phyloP scores from a whole-genome alignment of 2,888 invertebrate species.

The Spialia ferax region DNA sequence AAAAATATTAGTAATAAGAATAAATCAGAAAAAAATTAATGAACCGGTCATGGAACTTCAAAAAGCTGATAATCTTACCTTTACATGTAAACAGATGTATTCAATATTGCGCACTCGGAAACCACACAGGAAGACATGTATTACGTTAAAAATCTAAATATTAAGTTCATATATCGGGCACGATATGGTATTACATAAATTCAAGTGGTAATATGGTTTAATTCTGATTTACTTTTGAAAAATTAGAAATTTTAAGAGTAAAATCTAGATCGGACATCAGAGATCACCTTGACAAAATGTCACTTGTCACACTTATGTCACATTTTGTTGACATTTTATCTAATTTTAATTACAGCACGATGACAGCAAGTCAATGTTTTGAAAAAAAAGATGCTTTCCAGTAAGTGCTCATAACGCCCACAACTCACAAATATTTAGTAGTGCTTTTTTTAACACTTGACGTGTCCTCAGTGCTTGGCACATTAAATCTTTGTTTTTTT shows the following conservation, averaged over 20 bases:
- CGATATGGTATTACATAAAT: conserved; percentile 31
- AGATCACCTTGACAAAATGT: conserved; percentile 29
- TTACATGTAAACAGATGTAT: conserved; percentile 77
- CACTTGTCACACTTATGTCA: neutral
- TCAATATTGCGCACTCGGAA: conserved; percentile 51
- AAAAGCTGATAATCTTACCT: conserved; percentile 56
- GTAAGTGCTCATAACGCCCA: no score
- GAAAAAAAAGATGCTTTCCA: no score
- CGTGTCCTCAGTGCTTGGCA: no score
- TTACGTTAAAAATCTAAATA: conserved; percentile 55
- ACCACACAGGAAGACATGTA: conserved; percentile 56
- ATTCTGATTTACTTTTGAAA: conserved; percentile 35
- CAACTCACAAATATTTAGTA: no score
- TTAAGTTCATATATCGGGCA: conserved; percentile 43
- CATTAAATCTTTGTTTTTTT: no score
- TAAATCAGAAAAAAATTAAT: no score
- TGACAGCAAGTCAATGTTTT: no score
- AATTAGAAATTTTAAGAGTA: no score
- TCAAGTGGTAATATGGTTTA: conserved; percentile 19
- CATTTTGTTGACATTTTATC: no score
- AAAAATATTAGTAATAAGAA: no score
- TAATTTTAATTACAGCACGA: no score
- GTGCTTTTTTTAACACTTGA: no score
- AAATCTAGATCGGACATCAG: neutral
- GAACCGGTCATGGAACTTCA: neutral